Evolutionary conservation across 2,113 vertebrate genomes (phyloP).

Genomic region (Phyllostomus hastatus): DNA sequence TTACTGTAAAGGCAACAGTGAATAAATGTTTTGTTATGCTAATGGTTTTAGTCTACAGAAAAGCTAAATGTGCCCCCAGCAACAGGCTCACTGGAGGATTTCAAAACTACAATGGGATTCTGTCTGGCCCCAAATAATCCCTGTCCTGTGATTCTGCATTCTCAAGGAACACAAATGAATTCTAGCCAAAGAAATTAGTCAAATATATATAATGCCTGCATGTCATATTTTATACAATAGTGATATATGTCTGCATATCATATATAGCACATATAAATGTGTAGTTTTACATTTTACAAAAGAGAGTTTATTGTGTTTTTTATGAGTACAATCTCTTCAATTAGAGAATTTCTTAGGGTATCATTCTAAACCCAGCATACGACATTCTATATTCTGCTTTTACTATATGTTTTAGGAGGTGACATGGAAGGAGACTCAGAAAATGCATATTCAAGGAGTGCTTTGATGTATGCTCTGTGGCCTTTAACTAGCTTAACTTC

Average conservation of each 20-base stretch:
- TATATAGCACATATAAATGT: background rate
- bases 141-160: background rate
- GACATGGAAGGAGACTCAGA: background rate
- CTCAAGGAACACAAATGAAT: background rate
- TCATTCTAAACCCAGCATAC: background rate
- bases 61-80: background rate
- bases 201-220: background rate
- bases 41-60: background rate
- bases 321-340: background rate
- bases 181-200: background rate
- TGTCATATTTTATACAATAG: background rate
- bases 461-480: background rate
- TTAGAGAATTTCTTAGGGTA: background rate
- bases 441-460: background rate
- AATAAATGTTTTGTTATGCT: background rate
- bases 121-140: background rate
- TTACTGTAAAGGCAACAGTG: slow-evolving; percentile 50
- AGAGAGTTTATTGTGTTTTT: background rate
- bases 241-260: background rate
- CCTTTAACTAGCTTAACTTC: background rate
- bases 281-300: background rate
- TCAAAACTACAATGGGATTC: background rate
- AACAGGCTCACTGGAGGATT: background rate
- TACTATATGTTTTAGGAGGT: background rate
- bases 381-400: background rate